phyloP scores from a whole-genome alignment of 2,797 vertebrate species.

The Mycteria americana region DNA sequence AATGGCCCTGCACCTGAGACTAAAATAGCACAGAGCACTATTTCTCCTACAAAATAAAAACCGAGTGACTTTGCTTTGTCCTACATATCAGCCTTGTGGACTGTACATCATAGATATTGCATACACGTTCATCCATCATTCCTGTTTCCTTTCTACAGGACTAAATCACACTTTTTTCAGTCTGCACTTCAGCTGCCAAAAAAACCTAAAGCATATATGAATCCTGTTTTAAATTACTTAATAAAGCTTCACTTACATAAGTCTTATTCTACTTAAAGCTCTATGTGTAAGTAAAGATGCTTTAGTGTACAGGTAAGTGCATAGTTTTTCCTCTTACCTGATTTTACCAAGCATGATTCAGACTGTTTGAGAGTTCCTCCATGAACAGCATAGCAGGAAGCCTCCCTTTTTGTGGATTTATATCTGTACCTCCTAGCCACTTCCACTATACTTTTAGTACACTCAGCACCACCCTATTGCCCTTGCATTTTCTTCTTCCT shows the following conservation, averaged over 20 bases:
- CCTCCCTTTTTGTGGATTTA: background rate
- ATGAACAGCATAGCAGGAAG: background rate
- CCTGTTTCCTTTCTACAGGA: background rate
- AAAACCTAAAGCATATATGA: background rate
- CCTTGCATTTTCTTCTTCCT: background rate
- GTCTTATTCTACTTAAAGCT: background rate
- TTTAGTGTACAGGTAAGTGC: background rate
- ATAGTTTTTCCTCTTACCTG: background rate
- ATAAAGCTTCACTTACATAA: background rate
- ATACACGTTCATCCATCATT: background rate
- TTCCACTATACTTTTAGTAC: background rate
- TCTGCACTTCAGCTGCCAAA: background rate
- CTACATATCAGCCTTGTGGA: background rate
- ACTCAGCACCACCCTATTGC: background rate
- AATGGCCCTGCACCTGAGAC: background rate
- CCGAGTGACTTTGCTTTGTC: background rate
- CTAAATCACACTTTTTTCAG: background rate
- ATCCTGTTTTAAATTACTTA: background rate
- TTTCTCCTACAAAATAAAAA: background rate
- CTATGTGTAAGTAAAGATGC: background rate
- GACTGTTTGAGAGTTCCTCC: background rate
- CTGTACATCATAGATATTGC: background rate
- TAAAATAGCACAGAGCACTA: background rate
- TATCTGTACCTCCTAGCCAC: background rate
- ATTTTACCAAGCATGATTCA: background rate